Base-by-base conservation (phyloP, 2,888 invertebrate genomes). In the Chouioia cunea region DNA sequence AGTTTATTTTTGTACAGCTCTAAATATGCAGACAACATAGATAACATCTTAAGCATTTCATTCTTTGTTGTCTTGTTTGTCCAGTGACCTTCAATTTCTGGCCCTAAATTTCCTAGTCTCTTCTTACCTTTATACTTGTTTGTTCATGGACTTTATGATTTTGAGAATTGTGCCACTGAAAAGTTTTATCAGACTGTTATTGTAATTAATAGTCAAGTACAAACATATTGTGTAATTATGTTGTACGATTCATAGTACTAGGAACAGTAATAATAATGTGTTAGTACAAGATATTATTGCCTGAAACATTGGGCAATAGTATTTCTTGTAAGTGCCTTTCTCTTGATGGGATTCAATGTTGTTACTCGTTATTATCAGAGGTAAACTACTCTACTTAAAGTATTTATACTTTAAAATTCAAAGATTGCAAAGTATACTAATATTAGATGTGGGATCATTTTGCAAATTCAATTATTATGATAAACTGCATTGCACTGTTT, bases 31-130 rank as follows among this genome's bases (percentile, higher is more conserved):
- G 54, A 27, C n/a, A 43, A 65, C 58, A 73, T 69, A 73, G 65
- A 66, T 63, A 65, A 57, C 23, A 58, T 58, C 58, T 16, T 46
- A 54, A 52, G 52, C 57, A 65, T 63, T 62, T 66, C 63, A 62
- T 70, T 73, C 67, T 67, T 68, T 72, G 67, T 64, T 67, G 59
- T 67, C 10, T 46, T 67, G 50, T 53, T 65, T 72, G 60, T 48
- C 59, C 59, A 60, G 48, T 70, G 67, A 73, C 71, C 71, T 73
- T 73, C 59, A 71, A 20, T 12, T 18, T 65, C 2, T 20, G 23
- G 50, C 52, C 54, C 68, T 60, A 64, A 70, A 56, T 63, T 73
- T 36, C 53, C 18, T 70, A 20, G 48, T 23, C 60, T 48, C 18
- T 27, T 50, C 53, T 60, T 36, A 65, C 68, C 69, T 73, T 46